Evolutionary conservation across 1,140 invertebrate genomes (phyloP), one percentile per base, ranked within the genome.

Genomic region (Antheraea pernyi): DNA sequence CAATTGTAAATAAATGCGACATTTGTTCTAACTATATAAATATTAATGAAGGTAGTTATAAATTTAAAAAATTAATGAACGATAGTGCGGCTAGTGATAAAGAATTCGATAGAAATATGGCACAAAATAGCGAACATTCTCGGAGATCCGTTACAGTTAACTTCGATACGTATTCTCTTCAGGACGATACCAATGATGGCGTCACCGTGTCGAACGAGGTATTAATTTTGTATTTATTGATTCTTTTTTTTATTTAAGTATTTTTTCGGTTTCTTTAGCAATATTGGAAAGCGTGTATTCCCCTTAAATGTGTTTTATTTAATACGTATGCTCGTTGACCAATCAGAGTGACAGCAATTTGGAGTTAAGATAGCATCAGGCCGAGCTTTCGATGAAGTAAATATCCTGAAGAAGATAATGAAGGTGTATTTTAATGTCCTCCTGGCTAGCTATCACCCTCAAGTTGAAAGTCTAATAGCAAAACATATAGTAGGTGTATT

Each of bases 201-300:
- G 74, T 84, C 7, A 70, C 78, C 37, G 72, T 82, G 11, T 61
- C 82, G 16, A 36, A 69, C 19, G 87, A 91, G 86, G 86, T 89
- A 89, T 46, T 10, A 30, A 30, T 42, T 42, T 39, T 42, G 7
- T 42, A 9, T 42, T 42, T 42, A 42, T 42, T 42, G 11, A 9
- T 42, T 9, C 9, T 48, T 16, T 2, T 16, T 16, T 53, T 53
- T 6, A 53, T 53, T 53, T 30, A 30, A 30, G 22, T 30, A 30
- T 30, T 4, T 30, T 30, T 30, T 30, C 22, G 1, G 22, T 30
- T 2, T 4, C 22, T 1, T 30, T 30, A 30, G 22, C 22, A 30
- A 30, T 30, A 30, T 2, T 30, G 1, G 22, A 30, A 30, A 30
- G 22, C 22, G 22, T 30, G 1, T 2, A 30, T 30, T 30, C 4